Percentiles rank a stretch among this genome's conserved stretches.
phyloP scores from a whole-genome alignment of 2,888 invertebrate genomes.

The Cosmopolites sordidus region DNA sequence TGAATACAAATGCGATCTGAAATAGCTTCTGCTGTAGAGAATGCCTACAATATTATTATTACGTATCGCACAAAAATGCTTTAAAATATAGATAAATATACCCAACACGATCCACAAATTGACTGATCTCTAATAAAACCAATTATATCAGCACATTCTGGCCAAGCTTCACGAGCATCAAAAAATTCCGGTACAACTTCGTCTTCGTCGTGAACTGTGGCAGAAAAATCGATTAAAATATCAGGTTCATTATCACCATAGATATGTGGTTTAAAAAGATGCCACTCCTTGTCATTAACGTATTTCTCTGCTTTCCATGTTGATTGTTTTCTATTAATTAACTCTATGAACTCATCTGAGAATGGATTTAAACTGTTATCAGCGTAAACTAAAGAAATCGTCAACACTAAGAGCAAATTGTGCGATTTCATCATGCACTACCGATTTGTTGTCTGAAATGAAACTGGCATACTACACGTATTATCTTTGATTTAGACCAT shows the following conservation, averaged over 20 bases:
- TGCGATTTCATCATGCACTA: too few species aligned
- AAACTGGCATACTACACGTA: too few species aligned
- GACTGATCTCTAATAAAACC: slow-evolving; percentile 74
- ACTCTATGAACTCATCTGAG: slow-evolving; percentile 24
- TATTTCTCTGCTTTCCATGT: slow-evolving; percentile 79
- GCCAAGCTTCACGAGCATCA: slow-evolving; percentile 73
- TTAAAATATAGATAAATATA: too few species aligned
- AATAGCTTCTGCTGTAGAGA: slow-evolving; percentile 6
- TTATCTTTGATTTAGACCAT: too few species aligned
- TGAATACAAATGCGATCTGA: slow-evolving; percentile 79
- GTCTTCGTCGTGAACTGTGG: background rate
- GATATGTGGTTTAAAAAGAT: slow-evolving; percentile 6
- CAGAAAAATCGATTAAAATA: background rate
- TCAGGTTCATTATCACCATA: slow-evolving; percentile 1
- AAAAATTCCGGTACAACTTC: slow-evolving; percentile 63
- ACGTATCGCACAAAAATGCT: background rate
- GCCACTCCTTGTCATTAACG: slow-evolving; percentile 57
- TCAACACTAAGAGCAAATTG: too few species aligned
- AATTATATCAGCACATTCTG: slow-evolving; percentile 69
- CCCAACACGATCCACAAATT: slow-evolving; percentile 85
- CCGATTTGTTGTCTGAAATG: too few species aligned
- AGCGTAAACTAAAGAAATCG: too few species aligned
- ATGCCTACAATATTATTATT: slow-evolving; percentile 2
- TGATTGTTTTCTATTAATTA: slow-evolving; percentile 60
- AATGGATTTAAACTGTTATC: slow-evolving; percentile 10